Percentiles rank a stretch among this genome's conserved stretches.
phyloP scores from a whole-genome alignment of 2,113 vertebrate genomes.

The Clarias batrachus region DNA sequence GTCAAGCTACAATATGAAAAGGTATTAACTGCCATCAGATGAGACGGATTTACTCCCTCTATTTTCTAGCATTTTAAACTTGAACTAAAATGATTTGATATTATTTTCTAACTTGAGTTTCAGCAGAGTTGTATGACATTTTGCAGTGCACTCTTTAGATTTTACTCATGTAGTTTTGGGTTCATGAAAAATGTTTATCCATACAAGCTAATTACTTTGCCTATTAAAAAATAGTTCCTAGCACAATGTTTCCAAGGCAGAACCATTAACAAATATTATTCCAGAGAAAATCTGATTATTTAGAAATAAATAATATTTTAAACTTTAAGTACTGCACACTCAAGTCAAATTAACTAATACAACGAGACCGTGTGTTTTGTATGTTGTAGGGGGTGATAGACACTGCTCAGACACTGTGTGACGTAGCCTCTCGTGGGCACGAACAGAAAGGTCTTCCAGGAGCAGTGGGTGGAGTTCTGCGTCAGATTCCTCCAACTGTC shows the following conservation, averaged over 20 bases:
- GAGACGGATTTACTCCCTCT: not conserved
- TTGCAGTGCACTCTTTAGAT: not conserved
- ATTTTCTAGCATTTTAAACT: not conserved
- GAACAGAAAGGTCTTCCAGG: conserved; percentile 90
- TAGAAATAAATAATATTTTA: too few relatives aligned
- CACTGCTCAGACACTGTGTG: conserved; percentile 86
- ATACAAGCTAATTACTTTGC: not conserved
- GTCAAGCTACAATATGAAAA: not conserved
- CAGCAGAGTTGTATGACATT: not conserved
- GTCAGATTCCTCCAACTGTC: conserved; percentile 90
- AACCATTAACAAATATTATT: not conserved
- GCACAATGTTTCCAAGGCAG: not conserved
- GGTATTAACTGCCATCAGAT: not conserved
- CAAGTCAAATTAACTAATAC: not conserved
- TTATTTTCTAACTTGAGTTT: not conserved
- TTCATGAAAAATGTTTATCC: not conserved
- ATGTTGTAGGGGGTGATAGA: conserved; percentile 82
- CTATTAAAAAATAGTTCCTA: not conserved
- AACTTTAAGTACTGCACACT: not conserved
- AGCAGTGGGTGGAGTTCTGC: conserved; percentile 86
- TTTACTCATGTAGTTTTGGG: too few relatives aligned
- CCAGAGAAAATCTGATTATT: not conserved
- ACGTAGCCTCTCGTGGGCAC: conserved; percentile 85
- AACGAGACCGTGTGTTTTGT: conserved; percentile 3
- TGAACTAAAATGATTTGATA: not conserved